Percentiles rank a stretch among this genome's conserved stretches.
phyloP scores from a whole-genome alignment of 2,797 vertebrate species.

The Eurystomus glaucurus region DNA sequence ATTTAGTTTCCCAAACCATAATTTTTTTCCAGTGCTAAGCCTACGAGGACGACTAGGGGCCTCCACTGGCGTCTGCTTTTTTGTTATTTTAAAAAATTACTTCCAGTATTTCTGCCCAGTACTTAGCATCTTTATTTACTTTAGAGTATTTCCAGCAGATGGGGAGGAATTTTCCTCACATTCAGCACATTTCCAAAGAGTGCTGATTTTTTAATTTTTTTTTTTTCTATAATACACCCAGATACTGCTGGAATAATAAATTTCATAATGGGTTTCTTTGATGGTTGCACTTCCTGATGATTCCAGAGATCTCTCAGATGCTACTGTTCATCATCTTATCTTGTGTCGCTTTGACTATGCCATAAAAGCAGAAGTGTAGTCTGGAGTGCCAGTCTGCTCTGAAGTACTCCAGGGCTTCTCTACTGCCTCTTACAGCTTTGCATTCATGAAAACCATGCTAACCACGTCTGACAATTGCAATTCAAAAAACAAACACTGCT shows the following conservation, averaged over 20 bases:
- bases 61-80: constrained; percentile 32
- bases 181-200: constrained; percentile 63
- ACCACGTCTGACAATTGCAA: neutral
- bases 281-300: neutral
- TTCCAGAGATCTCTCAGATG: neutral
- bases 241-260: constrained; percentile 1
- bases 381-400: neutral
- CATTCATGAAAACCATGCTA: neutral
- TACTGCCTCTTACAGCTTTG: neutral
- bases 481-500: constrained; percentile 8
- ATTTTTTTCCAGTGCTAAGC: constrained; percentile 59
- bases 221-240: neutral
- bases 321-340: neutral
- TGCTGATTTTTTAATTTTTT: neutral
- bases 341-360: neutral
- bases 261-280: constrained; percentile 29
- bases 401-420: neutral
- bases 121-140: constrained; percentile 62
- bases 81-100: constrained; percentile 66
- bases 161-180: constrained; percentile 49
- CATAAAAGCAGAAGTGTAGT: neutral
- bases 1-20: constrained; percentile 33
- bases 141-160: constrained; percentile 63
- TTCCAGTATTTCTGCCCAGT: constrained; percentile 71
- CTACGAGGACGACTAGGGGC: neutral